These are phyloP conservation scores for Uropetala carovei DNA, from an alignment of 2,888 invertebrate species.

Conservation along the genomic window DNA sequence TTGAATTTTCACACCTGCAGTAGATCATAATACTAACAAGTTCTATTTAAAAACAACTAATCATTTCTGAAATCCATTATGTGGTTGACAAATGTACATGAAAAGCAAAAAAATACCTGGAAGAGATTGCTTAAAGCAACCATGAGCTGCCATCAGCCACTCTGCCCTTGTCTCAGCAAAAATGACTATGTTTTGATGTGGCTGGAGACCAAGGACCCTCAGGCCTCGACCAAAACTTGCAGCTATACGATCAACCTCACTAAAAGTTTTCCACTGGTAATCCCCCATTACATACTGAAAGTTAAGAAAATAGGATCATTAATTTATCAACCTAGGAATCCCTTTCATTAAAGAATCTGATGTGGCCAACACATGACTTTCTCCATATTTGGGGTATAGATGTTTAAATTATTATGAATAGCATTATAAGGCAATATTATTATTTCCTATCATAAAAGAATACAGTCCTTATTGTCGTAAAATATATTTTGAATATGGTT, in stretches of 20 bases:
- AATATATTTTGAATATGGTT: too few species aligned
- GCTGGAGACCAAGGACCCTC: slow-evolving; percentile 85
- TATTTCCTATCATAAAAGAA: too few species aligned
- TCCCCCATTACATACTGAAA: slow-evolving; percentile 92
- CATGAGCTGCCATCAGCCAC: slow-evolving; percentile 98
- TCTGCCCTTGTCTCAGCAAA: slow-evolving; percentile 98
- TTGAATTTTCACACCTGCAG: too few species aligned
- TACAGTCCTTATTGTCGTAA: too few species aligned
- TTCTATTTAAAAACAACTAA: background rate
- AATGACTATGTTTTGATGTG: slow-evolving; percentile 88
- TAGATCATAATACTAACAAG: too few species aligned
- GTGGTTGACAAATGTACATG: too few species aligned
- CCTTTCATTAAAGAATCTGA: background rate
- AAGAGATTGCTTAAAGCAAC: slow-evolving; percentile 95
- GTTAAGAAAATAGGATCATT: slow-evolving; percentile 61
- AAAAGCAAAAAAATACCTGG: slow-evolving; percentile 79
- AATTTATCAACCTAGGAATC: background rate
- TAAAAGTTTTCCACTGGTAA: slow-evolving; percentile 92
- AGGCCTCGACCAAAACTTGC: slow-evolving; percentile 90
- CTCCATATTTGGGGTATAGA: too few species aligned
- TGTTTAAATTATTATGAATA: too few species aligned
- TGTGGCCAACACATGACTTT: too few species aligned
- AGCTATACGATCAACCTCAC: slow-evolving; percentile 86
- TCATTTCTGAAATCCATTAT: too few species aligned
- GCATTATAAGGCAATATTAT: too few species aligned